phyloP scores from a whole-genome alignment of 2,888 invertebrate genomes.

The Sthenelais limicola region DNA sequence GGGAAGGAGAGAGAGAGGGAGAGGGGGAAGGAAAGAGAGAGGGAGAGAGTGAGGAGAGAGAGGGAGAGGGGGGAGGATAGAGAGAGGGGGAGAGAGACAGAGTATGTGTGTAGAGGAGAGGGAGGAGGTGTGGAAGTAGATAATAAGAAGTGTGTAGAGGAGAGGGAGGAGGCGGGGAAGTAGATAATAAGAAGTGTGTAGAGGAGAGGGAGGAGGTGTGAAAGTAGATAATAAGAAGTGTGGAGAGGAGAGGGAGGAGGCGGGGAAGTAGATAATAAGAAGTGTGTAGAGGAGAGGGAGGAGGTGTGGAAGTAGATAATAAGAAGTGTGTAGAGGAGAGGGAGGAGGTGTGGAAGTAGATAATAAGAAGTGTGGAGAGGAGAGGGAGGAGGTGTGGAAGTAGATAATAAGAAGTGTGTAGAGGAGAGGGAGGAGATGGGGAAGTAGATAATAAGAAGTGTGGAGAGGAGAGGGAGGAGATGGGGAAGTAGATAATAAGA shows the following conservation, averaged over 20 bases:
- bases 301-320: too few species aligned
- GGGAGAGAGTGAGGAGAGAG: neutral
- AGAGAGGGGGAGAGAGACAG: neutral
- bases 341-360: neutral
- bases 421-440: too few species aligned
- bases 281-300: too few species aligned
- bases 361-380: neutral
- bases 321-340: too few species aligned
- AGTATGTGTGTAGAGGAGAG: neutral
- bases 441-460: neutral
- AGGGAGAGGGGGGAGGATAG: neutral
- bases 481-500: neutral
- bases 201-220: neutral
- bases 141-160: neutral
- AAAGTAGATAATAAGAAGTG: neutral
- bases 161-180: neutral
- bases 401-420: too few species aligned
- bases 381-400: neutral
- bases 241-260: neutral
- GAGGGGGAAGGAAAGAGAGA: neutral
- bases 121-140: neutral
- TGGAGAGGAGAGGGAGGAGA: neutral
- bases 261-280: neutral
- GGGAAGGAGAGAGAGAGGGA: neutral
- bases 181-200: neutral